A percentile compares a stretch with the other conserved stretches of the same genome.
Conservation (phyloP, 2,888 invertebrate genomes). For the Netelia virgata region DNA sequence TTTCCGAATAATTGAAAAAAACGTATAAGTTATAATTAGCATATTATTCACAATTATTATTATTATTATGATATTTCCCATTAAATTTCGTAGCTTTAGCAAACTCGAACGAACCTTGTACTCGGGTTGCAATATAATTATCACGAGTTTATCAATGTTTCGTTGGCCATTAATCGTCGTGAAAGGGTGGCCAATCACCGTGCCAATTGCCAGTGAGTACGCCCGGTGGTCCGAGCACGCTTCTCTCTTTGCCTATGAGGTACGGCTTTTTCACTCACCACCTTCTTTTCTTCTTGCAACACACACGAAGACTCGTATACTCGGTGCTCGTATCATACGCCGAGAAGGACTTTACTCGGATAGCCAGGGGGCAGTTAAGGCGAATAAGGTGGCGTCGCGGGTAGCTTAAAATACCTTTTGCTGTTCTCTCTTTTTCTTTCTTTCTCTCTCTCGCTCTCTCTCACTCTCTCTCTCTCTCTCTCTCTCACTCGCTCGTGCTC, state of each 20-base stretch:
- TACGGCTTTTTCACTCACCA: not conserved
- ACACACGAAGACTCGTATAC: not conserved
- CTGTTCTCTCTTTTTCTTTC: conserved; percentile 29
- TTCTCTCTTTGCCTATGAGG: conserved; percentile 45
- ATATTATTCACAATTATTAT: too few relatives aligned
- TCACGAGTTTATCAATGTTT: not conserved
- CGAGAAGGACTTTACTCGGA: conserved; percentile 58
- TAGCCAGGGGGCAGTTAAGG: conserved; percentile 48
- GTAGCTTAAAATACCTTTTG: conserved; percentile 67
- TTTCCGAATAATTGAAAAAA: too few relatives aligned
- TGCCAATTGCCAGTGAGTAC: not conserved
- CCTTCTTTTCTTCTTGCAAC: not conserved
- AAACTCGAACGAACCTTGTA: not conserved
- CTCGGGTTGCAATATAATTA: not conserved
- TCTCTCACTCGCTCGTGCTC: conserved; percentile 10
- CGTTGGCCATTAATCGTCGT: not conserved
- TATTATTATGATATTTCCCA: too few relatives aligned
- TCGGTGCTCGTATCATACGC: conserved; percentile 51
- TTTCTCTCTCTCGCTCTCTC: too few relatives aligned
- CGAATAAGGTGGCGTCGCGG: conserved; percentile 62
- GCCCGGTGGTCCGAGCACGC: conserved; percentile 5
- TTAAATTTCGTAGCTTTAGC: too few relatives aligned
- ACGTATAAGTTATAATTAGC: too few relatives aligned
- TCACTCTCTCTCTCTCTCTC: conserved; percentile 15
- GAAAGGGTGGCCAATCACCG: conserved; percentile 29